A percentile compares a stretch with the other conserved stretches of the same genome.
phyloP scores from a whole-genome alignment of 1,140 invertebrate species.

The Parapsyche elsis region DNA sequence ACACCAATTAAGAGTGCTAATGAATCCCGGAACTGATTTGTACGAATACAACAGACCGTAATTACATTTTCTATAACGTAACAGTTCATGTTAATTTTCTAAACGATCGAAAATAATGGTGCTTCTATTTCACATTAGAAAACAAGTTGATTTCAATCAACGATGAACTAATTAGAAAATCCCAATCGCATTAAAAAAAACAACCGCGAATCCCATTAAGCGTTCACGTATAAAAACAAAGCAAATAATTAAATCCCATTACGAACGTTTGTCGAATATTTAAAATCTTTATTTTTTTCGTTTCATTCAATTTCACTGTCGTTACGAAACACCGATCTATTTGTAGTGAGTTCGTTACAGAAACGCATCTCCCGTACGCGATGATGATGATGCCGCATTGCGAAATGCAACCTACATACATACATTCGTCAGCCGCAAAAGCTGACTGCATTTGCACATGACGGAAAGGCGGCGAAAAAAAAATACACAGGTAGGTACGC shows the following conservation, averaged over 20 bases:
- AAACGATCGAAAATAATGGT: neutral
- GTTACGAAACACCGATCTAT: conserved; percentile 2
- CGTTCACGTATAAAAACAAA: neutral
- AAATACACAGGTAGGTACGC: neutral
- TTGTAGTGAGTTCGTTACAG: neutral
- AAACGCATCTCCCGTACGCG: neutral
- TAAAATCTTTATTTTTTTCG: neutral
- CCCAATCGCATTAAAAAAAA: neutral
- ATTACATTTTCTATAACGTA: too few species aligned
- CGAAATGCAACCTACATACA: neutral
- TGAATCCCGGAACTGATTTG: too few species aligned
- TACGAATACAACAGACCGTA: too few species aligned
- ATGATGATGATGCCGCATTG: neutral
- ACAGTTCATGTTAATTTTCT: too few species aligned
- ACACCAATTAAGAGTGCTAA: too few species aligned
- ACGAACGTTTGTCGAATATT: neutral
- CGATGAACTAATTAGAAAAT: conserved; percentile 15
- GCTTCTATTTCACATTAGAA: neutral
- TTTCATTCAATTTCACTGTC: neutral
- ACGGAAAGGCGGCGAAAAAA: too few species aligned
- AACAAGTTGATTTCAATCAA: conserved; percentile 15
- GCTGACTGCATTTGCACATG: neutral
- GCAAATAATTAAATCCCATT: neutral
- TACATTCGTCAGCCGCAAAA: neutral
- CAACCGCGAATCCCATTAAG: neutral